Evolutionary conservation across 2,888 invertebrate genomes (phyloP), one percentile per base, ranked within the genome.

Genomic region (Drosophila atripex): DNA sequence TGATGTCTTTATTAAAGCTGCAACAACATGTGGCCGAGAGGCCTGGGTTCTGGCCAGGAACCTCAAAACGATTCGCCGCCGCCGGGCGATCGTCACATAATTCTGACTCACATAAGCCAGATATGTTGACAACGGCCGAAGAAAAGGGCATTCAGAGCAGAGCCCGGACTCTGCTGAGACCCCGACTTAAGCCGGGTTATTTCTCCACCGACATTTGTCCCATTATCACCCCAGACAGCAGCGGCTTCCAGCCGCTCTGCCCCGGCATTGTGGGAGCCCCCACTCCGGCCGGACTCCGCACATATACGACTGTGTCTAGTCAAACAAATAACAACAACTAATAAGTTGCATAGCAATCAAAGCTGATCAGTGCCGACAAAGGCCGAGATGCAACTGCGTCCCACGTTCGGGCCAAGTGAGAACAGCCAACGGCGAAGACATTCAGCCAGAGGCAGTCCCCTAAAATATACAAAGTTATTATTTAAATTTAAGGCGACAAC

Each of bases 91-190:
- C 76, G 78, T 77, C 85, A 77, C 86, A 88, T 88, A 84, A 86
- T 82, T 85, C 85, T 80, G 87, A 86, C 78, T 79, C 88, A 88
- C 83, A 85, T 89, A 86, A 89, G 86, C 87, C 88, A 85, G 89
- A 86, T 89, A 89, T 90, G 91, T 91, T 91, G 91, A 90, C 91
- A 91, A 91, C 88, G 80, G 73, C 73, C 49, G 56, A 89, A 88
- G 89, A 90, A 90, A 90, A 88, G 87, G 88, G 77, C 86, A 86
- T 21, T 21, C 21, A 18, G 18, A 43, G 57, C 21, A 18, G 18
- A 43, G 57, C 2, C 11, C 30, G 45, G 49, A 56, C 86, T 88
- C 80, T 80, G 85, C 4, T 32, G 88, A 89, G 90, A 90, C 11
- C 32, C 4, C 35, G 39, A 9, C 39, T 90, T 90, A 91, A 89